Evolutionary conservation across 1,140 invertebrate species (phyloP).

Genomic region (Drosophila willistoni): DNA sequence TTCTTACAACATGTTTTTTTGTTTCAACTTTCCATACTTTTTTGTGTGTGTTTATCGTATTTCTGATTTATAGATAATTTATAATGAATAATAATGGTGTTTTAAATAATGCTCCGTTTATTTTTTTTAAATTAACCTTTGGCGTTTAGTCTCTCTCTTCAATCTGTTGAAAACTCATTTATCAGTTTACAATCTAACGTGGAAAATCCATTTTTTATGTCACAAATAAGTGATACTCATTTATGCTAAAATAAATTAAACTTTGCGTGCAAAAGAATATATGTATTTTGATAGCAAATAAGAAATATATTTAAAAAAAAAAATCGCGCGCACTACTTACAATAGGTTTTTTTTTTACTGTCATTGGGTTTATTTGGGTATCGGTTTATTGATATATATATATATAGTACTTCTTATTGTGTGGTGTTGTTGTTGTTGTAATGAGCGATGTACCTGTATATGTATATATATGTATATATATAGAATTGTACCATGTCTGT

Average conservation of each 20-base stretch:
- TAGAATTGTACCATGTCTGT: too few relatives aligned
- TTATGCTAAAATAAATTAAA: slow-evolving; percentile 27
- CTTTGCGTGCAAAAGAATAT: slow-evolving; percentile 17
- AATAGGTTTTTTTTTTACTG: slow-evolving; percentile 10
- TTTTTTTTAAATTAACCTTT: slow-evolving; percentile 35
- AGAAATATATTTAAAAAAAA: slow-evolving; percentile 19
- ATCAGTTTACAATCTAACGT: slow-evolving; percentile 16
- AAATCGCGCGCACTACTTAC: slow-evolving; percentile 26
- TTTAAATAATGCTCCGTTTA: slow-evolving; percentile 30
- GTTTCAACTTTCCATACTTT: slow-evolving; percentile 47
- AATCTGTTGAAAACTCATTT: neutral
- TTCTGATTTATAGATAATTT: slow-evolving; percentile 42
- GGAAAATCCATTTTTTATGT: slow-evolving; percentile 44
- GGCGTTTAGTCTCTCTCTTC: slow-evolving; percentile 1
- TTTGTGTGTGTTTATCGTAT: slow-evolving; percentile 38
- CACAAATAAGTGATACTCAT: too few relatives aligned
- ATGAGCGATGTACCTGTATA: slow-evolving; percentile 41
- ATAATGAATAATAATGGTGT: slow-evolving; percentile 42
- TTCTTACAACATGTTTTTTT: slow-evolving; percentile 61
- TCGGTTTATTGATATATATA: slow-evolving; percentile 44
- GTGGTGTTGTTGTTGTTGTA: slow-evolving; percentile 20
- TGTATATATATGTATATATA: slow-evolving; percentile 48
- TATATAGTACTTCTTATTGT: slow-evolving; percentile 18
- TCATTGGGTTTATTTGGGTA: slow-evolving; percentile 17
- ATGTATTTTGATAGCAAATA: slow-evolving; percentile 18